phyloP scores from a whole-genome alignment of 2,888 invertebrate species.

The Athripsodes cinereus region DNA sequence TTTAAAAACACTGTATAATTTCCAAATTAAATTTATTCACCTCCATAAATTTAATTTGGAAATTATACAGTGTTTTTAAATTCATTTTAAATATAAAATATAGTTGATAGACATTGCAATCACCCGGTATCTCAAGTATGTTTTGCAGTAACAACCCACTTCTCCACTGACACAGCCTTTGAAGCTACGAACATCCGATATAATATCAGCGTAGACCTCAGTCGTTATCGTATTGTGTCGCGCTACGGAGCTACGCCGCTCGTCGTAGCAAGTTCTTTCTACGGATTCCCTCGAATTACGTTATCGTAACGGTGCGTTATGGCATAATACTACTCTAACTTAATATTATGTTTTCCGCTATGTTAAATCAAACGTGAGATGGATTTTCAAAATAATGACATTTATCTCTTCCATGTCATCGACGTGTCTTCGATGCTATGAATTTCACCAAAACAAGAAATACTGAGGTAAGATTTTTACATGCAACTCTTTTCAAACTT shows the following conservation, averaged over 20 bases:
- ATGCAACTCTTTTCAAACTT: too few species aligned
- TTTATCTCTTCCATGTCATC: too few species aligned
- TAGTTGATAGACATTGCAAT: not conserved
- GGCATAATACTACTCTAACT: too few species aligned
- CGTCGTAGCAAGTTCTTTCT: not conserved
- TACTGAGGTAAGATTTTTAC: too few species aligned
- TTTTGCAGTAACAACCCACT: not conserved
- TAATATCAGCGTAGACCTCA: not conserved
- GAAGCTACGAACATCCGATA: not conserved
- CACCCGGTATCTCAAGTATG: not conserved
- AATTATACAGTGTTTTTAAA: too few species aligned
- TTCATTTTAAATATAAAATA: too few species aligned
- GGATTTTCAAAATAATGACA: not conserved
- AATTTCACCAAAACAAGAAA: too few species aligned
- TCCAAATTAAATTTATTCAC: too few species aligned
- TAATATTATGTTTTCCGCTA: not conserved
- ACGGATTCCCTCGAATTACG: not conserved
- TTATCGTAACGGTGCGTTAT: not conserved
- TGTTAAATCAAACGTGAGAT: not conserved
- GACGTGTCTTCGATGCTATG: too few species aligned
- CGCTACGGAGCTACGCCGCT: not conserved
- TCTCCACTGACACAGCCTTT: not conserved
- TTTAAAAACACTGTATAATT: too few species aligned
- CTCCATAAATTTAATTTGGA: too few species aligned
- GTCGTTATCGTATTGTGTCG: not conserved